Evolutionary conservation across 2,888 invertebrate species (phyloP).

Genomic region (Aleiodes leptofemur): DNA sequence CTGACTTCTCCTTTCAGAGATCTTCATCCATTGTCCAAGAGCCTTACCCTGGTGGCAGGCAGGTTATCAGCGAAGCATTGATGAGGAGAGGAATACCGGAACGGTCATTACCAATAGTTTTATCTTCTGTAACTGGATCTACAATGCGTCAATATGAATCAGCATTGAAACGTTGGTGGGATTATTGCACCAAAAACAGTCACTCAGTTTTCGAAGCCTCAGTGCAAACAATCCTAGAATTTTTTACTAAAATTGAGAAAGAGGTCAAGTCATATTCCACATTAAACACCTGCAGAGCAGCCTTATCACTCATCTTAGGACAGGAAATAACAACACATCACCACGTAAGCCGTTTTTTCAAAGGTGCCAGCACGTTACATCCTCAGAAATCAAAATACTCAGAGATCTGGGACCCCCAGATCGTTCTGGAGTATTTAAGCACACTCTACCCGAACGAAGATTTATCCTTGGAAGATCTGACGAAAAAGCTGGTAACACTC

Average conservation of each 20-base stretch:
- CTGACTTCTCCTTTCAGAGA: neutral
- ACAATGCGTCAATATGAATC: constrained; percentile 29
- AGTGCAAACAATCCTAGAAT: neutral
- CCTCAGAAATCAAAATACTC: constrained; percentile 58
- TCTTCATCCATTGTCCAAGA: neutral
- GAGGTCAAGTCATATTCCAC: neutral
- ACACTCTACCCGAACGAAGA: constrained; percentile 42
- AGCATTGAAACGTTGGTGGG: constrained; percentile 8
- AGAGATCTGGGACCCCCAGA: constrained; percentile 56
- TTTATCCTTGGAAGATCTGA: constrained; percentile 41
- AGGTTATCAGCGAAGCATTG: constrained; percentile 22
- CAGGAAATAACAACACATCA: constrained; percentile 49
- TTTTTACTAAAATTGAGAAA: neutral
- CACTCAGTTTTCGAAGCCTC: neutral
- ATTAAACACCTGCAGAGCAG: constrained; percentile 4
- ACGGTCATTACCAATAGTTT: neutral
- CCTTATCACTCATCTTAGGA: constrained; percentile 39
- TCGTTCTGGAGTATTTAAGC: constrained; percentile 56
- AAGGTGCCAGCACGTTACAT: constrained; percentile 55
- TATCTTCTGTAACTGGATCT: constrained; percentile 1
- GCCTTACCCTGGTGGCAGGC: constrained; percentile 37
- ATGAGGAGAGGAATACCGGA: constrained; percentile 20
- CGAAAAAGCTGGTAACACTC: constrained; percentile 50
- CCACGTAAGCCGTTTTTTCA: constrained; percentile 57
- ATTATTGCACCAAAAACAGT: neutral